Evolutionary conservation across 2,797 vertebrate genomes (phyloP).

Genomic region (Falco berigora): DNA sequence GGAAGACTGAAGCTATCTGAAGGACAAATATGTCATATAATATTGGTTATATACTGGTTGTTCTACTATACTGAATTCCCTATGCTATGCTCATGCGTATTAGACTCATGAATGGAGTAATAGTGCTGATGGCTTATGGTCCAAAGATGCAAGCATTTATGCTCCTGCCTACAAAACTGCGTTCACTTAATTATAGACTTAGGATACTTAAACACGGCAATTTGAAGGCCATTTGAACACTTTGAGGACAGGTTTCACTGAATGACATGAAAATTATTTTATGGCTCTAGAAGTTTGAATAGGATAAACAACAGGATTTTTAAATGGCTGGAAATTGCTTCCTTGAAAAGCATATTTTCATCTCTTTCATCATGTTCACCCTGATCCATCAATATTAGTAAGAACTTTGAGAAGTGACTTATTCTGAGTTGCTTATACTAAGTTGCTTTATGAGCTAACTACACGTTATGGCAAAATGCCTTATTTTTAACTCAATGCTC

Average conservation of each 20-base stretch:
- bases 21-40: not conserved
- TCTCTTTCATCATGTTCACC: not conserved
- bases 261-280: not conserved
- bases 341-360: not conserved
- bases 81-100: not conserved
- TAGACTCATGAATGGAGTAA: not conserved
- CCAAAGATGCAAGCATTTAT: not conserved
- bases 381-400: not conserved
- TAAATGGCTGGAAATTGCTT: not conserved
- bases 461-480: not conserved
- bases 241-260: not conserved
- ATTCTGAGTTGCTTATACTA: not conserved
- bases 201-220: not conserved
- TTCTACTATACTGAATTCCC: not conserved
- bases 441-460: not conserved
- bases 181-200: not conserved
- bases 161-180: not conserved
- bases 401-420: not conserved
- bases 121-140: not conserved
- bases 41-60: not conserved
- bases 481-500: not conserved
- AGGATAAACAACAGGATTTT: not conserved
- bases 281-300: not conserved
- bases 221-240: not conserved
- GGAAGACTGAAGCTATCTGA: not conserved